Evolutionary conservation across 2,888 invertebrate species (phyloP), one percentile per base, ranked within the genome.

Genomic region (Himalopsyche kuldschensis): DNA sequence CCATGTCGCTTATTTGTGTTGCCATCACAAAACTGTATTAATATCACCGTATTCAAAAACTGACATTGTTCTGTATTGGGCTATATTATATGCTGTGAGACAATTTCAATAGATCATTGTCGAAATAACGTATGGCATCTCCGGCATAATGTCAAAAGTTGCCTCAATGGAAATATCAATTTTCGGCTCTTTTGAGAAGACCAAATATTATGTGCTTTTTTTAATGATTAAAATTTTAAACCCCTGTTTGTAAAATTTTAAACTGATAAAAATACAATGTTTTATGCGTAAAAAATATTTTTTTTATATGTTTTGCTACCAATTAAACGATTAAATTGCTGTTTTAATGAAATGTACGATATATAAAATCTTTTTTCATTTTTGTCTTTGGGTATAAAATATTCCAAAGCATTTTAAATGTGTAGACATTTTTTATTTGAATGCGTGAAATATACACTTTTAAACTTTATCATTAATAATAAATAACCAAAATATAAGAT

Each of bases 1-100:
- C 84, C 80, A 82, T 86, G 81, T 84, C 86, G 55, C 75, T 84
- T 5, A 24, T 85, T 24, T 84, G 82, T 47, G 78, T 85, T 30
- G 82, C 83, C 17, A 35, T 85, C 55, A 82, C 79, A 48, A 82
- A 81, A 63, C 32, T 84, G 35, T 82, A 82, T 63, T 84, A 80
- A 79, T 8, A 69, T 77, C 35, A 27, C 10, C 35, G 17, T 41
- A 35, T 41, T 46, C 77, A 31, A 1, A 41, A 41, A 46, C 27
- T 77, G 46, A 35, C 20, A 77, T 31, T 77, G 35, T 69, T 69
- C 69, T 69, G 20, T 30, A 30, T 69, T 69, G 69, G 27, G 69
- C 69, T 69, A 27, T 10, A 15, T n/a, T n/a, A n/a, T 69, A 69
- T 27, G 69, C 69, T 69, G 69, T 27, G 69, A 69, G 69, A 69